Percentiles rank a stretch among this genome's conserved stretches.
phyloP scores from a whole-genome alignment of 2,888 invertebrate genomes.

The Athrips mouffetella region DNA sequence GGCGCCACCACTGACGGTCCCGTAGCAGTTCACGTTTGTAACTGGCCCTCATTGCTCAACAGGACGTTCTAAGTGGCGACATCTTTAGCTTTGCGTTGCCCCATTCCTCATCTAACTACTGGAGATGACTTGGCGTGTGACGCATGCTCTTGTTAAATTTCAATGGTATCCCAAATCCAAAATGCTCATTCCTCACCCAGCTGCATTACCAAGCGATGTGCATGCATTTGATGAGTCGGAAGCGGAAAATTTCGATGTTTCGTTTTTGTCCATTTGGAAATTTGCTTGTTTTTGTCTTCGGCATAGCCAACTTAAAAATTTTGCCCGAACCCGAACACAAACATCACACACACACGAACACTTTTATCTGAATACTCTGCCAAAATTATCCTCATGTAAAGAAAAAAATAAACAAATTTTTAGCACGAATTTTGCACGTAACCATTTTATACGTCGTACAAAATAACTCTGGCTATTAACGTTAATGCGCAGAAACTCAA shows the following conservation, averaged over 20 bases:
- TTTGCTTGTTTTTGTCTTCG: background rate
- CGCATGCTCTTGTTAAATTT: slow-evolving; percentile 4
- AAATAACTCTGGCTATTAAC: no score
- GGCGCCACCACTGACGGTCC: background rate
- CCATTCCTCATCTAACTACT: slow-evolving; percentile 9
- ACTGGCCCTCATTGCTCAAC: background rate
- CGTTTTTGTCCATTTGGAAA: background rate
- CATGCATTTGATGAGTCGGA: slow-evolving; percentile 3
- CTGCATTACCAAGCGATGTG: background rate
- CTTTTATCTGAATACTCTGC: no score
- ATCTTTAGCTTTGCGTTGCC: background rate
- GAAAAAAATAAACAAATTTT: no score
- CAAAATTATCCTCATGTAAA: no score
- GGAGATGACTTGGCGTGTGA: background rate
- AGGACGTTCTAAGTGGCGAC: background rate
- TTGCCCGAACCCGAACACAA: slow-evolving; percentile 4
- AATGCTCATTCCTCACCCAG: background rate
- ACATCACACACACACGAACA: background rate
- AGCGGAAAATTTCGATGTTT: background rate
- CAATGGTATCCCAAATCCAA: slow-evolving; percentile 1
- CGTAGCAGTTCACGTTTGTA: no score
- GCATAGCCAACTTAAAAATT: background rate
- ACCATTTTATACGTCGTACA: no score
- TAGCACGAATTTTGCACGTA: no score
- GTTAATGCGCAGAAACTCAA: no score